A percentile compares a stretch with the other conserved stretches of the same genome.
Evolutionary conservation across 2,113 vertebrate genomes (phyloP).

Genomic region (Tragulus kanchil): DNA sequence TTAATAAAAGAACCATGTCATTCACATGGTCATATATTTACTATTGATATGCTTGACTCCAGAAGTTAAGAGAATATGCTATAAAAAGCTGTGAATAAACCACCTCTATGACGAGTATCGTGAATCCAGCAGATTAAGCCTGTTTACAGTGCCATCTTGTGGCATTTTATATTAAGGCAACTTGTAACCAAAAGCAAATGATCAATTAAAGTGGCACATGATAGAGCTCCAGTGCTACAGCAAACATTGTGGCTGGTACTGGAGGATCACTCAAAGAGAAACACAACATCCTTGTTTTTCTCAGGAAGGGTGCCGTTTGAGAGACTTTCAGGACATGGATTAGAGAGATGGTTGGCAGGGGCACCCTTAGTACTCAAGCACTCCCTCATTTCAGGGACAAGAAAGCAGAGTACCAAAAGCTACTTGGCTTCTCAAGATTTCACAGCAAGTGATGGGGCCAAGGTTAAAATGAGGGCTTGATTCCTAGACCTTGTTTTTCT

Average conservation of each 20-base stretch:
- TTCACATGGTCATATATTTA: neutral
- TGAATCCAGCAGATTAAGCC: neutral
- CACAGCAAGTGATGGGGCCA: neutral
- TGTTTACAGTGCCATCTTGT: slow-evolving; percentile 73
- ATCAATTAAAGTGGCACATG: neutral
- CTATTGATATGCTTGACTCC: neutral
- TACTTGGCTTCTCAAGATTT: neutral
- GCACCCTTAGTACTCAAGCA: neutral
- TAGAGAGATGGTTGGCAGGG: neutral
- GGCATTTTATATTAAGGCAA: slow-evolving; percentile 61
- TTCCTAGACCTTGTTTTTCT: neutral
- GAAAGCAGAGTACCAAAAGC: neutral
- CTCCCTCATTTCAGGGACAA: neutral
- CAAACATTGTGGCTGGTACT: neutral
- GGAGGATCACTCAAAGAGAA: neutral
- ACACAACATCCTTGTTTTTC: neutral
- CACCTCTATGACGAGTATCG: neutral
- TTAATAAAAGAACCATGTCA: slow-evolving; percentile 29
- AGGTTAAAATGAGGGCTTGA: neutral
- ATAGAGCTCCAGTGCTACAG: neutral
- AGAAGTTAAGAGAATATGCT: neutral
- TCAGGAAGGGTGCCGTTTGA: neutral
- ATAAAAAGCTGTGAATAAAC: slow-evolving; percentile 51
- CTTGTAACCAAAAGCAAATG: neutral
- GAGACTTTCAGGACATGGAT: neutral